Evolutionary conservation across 2,888 invertebrate genomes (phyloP).

Genomic region (Bruchidius siliquastri): DNA sequence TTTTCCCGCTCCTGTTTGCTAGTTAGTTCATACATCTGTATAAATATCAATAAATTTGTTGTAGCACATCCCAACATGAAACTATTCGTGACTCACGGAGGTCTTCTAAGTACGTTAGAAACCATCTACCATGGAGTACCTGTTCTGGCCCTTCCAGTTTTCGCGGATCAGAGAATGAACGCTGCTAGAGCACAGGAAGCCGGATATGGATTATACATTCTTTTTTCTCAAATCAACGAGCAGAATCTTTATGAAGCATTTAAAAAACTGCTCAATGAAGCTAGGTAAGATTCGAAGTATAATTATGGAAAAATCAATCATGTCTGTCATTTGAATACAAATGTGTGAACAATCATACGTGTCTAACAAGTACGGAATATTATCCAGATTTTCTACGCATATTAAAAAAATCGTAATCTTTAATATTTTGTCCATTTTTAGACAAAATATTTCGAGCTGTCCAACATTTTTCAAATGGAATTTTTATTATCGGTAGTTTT

Average conservation of each 20-base stretch:
- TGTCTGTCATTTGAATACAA: too few species aligned
- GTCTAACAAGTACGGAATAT: too few species aligned
- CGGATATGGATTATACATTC: slow-evolving; percentile 31
- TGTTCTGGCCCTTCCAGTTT: slow-evolving; percentile 51
- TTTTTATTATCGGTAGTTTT: too few species aligned
- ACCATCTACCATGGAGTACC: slow-evolving; percentile 50
- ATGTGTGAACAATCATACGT: too few species aligned
- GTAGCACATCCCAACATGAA: slow-evolving; percentile 53
- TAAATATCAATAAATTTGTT: not conserved
- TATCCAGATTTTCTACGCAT: too few species aligned
- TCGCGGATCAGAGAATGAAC: slow-evolving; percentile 50
- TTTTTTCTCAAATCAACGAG: slow-evolving; percentile 47
- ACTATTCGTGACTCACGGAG: slow-evolving; percentile 57
- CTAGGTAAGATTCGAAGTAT: slow-evolving; percentile 27
- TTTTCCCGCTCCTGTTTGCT: too few species aligned
- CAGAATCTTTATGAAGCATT: slow-evolving; percentile 41
- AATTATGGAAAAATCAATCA: too few species aligned
- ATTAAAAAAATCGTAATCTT: too few species aligned
- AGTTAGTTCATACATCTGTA: slow-evolving; percentile 38
- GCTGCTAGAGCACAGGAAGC: slow-evolving; percentile 43
- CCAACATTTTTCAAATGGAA: too few species aligned
- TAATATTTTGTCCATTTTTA: too few species aligned
- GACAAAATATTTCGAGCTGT: too few species aligned
- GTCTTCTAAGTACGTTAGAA: slow-evolving; percentile 55
- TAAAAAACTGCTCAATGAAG: slow-evolving; percentile 45